phyloP scores from a whole-genome alignment of 2,888 invertebrate genomes.

The Tridacna gigas region DNA sequence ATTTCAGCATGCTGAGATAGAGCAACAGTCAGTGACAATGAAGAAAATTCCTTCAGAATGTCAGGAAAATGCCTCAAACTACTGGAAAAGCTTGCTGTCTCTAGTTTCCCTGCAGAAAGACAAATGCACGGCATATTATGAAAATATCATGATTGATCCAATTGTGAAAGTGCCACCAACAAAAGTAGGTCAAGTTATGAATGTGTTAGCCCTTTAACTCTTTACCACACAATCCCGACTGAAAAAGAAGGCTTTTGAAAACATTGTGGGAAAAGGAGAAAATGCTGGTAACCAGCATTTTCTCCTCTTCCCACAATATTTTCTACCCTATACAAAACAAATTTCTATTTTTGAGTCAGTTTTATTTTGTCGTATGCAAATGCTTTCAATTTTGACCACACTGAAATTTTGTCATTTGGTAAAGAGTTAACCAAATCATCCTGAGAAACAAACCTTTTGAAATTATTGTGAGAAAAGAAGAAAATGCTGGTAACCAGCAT shows the following conservation, averaged over 20 bases:
- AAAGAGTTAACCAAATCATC: too few species aligned
- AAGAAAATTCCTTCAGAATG: conserved; percentile 70
- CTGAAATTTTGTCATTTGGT: not conserved
- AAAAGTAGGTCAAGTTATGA: conserved; percentile 61
- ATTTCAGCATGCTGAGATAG: conserved; percentile 69
- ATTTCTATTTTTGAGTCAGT: not conserved
- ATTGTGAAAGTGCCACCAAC: conserved; percentile 76
- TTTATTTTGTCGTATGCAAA: too few species aligned
- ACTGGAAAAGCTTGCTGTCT: conserved; percentile 49
- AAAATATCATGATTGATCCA: conserved; percentile 74
- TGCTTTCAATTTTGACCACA: not conserved
- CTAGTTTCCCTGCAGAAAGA: conserved; percentile 67
- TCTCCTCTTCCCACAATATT: not conserved
- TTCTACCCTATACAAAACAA: not conserved
- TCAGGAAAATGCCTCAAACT: conserved; percentile 39
- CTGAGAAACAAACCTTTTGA: not conserved
- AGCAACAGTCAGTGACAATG: conserved; percentile 65
- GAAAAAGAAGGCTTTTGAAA: not conserved
- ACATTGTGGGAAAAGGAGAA: not conserved
- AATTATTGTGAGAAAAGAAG: not conserved
- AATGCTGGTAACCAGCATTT: not conserved
- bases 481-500: not conserved
- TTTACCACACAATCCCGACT: not conserved
- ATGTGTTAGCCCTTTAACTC: not conserved
- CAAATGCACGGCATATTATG: conserved; percentile 74